These are phyloP conservation scores for Drosophila phalerata DNA, from an alignment of 2,888 invertebrate species.

Conservation along the genomic window DNA sequence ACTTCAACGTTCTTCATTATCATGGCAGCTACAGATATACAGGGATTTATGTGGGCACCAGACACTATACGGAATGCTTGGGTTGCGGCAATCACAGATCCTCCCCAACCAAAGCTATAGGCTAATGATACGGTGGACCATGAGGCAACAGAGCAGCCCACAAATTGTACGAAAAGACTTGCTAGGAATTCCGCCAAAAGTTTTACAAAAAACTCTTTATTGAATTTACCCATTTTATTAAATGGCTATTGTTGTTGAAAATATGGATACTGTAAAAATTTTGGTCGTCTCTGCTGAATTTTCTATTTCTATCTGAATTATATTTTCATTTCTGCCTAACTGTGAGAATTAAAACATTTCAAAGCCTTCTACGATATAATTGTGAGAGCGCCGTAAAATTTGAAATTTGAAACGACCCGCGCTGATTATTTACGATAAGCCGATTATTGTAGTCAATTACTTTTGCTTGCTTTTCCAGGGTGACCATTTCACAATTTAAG, in stretches of 20 bases:
- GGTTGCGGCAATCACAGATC: conserved; percentile 36
- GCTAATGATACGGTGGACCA: not conserved
- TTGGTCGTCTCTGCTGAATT: conserved; percentile 11
- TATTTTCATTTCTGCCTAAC: not conserved
- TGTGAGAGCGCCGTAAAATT: too few species aligned
- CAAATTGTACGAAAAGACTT: conserved; percentile 25
- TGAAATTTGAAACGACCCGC: conserved; percentile 4
- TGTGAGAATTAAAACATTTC: not conserved
- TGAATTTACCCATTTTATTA: conserved; percentile 25
- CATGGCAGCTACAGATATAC: conserved; percentile 48
- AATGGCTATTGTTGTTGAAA: not conserved
- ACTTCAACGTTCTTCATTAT: conserved; percentile 27
- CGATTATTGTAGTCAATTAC: not conserved
- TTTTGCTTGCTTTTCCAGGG: not conserved
- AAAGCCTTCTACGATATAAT: conserved; percentile 9
- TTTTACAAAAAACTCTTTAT: conserved; percentile 13
- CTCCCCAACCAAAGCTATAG: conserved; percentile 42
- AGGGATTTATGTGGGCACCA: conserved; percentile 58
- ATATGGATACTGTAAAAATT: conserved; percentile 6
- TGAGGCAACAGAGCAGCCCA: conserved; percentile 24
- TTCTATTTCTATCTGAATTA: not conserved
- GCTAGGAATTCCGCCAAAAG: conserved; percentile 37
- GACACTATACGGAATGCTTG: conserved; percentile 52
- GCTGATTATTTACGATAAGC: not conserved
- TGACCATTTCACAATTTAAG: conserved; percentile 23